Base-by-base conservation (phyloP, 2,797 vertebrate genomes). In the Pyrocephalus nanus region DNA sequence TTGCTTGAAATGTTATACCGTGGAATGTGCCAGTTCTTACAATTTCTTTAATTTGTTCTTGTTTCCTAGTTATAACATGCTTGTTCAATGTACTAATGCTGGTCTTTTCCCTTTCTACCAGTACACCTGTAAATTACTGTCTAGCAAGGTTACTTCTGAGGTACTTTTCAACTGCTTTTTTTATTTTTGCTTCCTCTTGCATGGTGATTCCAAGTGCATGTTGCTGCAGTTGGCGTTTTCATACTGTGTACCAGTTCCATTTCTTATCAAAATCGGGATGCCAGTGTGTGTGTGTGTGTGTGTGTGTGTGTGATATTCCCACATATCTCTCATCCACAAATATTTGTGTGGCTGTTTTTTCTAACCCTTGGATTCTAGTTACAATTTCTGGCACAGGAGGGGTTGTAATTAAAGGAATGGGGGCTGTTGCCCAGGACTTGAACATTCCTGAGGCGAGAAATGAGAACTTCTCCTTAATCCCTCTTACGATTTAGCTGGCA, bases 81-180 rank as follows among this genome's bases (percentile, higher is more conserved):
- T 97, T 98, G 60, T 96, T 96, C 94, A 72, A 30, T 97, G 91
- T 93, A 98, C 98, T 98, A 98, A 98, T 98, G 97, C 98, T 98
- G 98, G 96, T 98, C 98, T 98, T 98, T 98, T 98, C 97, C 97
- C 96, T 98, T 97, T 98, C 97, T 98, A 88, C 98, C 98, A 99
- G 99, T 99, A 99, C 96, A 98, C 98, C 98, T 99, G 96, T 98
- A 98, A 99, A 98, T 98, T 99, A 98, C 98, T 99, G 98, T 98
- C 99, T 98, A 99, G 98, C 97, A 98, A 98, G 98, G 99, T 99
- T 98, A 99, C 99, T 98, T 98, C 98, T 73, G 99, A 99, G 99
- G 99, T 99, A 99, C 98, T 98, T 98, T 98, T 98, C 95, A 96
- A 97, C 89, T 98, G 98, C 98, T 98, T 98, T 97, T 97, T 97